Evolutionary conservation across 2,797 vertebrate species (phyloP).

Genomic region (Euphonia xanthogaster): DNA sequence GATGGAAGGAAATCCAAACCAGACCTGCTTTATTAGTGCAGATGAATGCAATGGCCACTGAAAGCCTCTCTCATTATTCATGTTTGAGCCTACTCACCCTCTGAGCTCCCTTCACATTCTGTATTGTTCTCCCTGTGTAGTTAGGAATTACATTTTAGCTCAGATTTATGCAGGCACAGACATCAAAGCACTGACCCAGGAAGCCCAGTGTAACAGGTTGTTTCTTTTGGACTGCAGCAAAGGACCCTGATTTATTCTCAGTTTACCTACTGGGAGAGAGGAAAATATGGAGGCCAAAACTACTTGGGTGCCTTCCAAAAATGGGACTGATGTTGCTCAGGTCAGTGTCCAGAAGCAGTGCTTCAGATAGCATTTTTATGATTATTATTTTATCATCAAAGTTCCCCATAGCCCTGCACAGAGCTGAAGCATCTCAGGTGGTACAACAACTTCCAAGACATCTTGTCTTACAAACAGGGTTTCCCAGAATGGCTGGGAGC

Average conservation of each 20-base stretch:
- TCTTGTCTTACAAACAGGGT: neutral
- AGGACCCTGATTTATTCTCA: slow-evolving; percentile 32
- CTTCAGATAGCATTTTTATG: neutral
- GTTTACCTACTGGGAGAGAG: neutral
- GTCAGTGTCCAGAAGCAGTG: neutral
- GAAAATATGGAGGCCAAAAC: neutral
- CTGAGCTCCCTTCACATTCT: neutral
- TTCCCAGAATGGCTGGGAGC: neutral
- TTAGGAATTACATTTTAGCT: neutral
- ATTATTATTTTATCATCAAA: neutral
- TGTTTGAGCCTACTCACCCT: neutral
- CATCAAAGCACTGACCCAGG: slow-evolving; percentile 5
- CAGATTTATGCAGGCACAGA: neutral
- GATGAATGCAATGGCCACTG: neutral
- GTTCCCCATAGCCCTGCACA: neutral
- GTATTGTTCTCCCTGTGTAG: neutral
- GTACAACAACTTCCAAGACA: neutral
- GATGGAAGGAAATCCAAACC: neutral
- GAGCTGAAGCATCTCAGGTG: neutral
- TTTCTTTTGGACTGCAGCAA: slow-evolving; percentile 1
- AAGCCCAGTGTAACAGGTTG: neutral
- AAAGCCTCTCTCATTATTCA: neutral
- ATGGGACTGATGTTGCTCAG: neutral
- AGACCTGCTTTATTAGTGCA: neutral
- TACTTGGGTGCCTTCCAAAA: slow-evolving; percentile 20